Base-by-base conservation (phyloP, 37 sponge, comb jelly and placozoan species). In the Tethya wilhelma region DNA sequence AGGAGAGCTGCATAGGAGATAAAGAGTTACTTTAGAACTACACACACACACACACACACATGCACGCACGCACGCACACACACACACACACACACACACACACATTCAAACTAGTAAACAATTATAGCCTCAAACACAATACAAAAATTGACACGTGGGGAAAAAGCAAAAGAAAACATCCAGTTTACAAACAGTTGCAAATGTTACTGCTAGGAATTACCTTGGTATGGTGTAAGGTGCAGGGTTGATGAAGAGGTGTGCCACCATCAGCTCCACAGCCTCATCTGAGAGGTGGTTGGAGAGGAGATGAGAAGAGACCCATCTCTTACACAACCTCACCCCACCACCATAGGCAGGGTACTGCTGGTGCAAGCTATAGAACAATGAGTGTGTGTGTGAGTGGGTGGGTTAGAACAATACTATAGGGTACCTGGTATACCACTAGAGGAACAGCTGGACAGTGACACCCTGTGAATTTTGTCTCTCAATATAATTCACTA, bases 191-290 rank as follows among this genome's bases (percentile, higher is more conserved):
- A 32, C 4, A 72, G 31, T 19, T 9, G 29, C 32, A 31, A 38
- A 34, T 8, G 67, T 36, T 20, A 67, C 38, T 6, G 67, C 7
- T 5, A 31, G 6, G 4, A 44, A 46, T 63, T 44, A 90, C 89
- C 86, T 77, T 23, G 99, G 99, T 11, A 79, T 58, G 1, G 81
- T 44, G 79, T 78, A 87, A 12, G 90, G 89, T 8, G 68, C 82
- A 20, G 93, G 90, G 38, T 38, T 38, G 29, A 90, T 60, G 59
- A 89, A 99, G 2, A 99, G 67, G 44, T 86, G 75, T 28, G 95
- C 91, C 32, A 90, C 91, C 49, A 99, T 69, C 67, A 99, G 79
- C 71, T 99, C 99, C 33, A 96, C 78, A 45, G 81, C 87, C 46
- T 94, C 91, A 32, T 99, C 97, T 25, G 91, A 55, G 25, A 99